These are phyloP conservation scores for Tauraco erythrolophus DNA, from an alignment of 2,113 vertebrate genomes.

Conservation along the genomic window DNA sequence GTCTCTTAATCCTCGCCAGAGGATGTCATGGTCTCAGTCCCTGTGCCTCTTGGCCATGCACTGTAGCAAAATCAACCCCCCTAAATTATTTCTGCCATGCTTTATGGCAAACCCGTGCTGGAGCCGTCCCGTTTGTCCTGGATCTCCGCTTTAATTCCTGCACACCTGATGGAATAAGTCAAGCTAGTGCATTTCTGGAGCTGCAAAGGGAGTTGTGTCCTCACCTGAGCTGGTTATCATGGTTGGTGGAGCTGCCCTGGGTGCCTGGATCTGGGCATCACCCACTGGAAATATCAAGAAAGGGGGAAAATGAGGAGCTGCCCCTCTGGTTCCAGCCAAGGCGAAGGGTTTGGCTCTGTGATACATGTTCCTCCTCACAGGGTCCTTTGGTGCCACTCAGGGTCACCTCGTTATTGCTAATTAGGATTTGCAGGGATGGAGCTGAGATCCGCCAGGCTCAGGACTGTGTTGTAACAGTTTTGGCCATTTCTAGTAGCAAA, in stretches of 20 bases:
- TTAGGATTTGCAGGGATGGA: neutral
- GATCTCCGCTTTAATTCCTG: neutral
- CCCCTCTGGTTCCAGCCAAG: neutral
- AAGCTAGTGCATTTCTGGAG: neutral
- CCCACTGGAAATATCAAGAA: neutral
- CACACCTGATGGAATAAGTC: neutral
- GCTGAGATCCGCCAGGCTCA: neutral
- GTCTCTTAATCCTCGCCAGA: neutral
- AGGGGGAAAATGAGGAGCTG: neutral
- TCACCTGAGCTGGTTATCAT: accelerated
- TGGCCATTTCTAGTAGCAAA: neutral
- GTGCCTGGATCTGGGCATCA: neutral
- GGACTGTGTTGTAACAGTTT: neutral
- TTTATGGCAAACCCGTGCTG: neutral
- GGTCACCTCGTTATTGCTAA: neutral
- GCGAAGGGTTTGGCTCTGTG: accelerated
- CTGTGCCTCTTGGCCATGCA: neutral
- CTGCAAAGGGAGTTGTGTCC: neutral
- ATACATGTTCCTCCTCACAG: neutral
- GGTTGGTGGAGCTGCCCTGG: neutral
- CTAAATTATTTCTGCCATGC: neutral
- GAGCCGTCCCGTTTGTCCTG: neutral
- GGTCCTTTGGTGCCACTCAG: neutral
- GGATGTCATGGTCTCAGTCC: neutral
- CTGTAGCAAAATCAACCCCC: neutral